Evolutionary conservation across 2,888 invertebrate genomes (phyloP).

Genomic region (Drosophila borealis): DNA sequence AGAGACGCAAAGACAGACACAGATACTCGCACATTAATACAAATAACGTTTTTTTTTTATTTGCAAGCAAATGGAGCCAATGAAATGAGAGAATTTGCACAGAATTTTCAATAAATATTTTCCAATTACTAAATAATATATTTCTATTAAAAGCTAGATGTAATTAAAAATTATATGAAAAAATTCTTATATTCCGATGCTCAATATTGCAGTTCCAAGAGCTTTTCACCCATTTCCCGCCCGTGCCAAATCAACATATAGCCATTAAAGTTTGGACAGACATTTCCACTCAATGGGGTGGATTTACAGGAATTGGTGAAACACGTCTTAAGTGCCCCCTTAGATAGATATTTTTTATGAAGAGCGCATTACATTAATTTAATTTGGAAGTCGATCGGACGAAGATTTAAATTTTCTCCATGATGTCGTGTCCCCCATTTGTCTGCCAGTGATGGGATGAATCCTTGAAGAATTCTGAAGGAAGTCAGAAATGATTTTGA

Average conservation of each 20-base stretch:
- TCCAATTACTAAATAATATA: not conserved
- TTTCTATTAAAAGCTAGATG: not conserved
- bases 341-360: too few relatives aligned
- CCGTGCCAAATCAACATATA: too few relatives aligned
- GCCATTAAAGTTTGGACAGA: too few relatives aligned
- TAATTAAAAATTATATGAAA: not conserved
- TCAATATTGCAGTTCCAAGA: too few relatives aligned
- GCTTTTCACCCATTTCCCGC: too few relatives aligned
- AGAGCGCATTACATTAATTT: too few relatives aligned
- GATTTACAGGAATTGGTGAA: not conserved
- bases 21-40: not conserved
- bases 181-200: not conserved
- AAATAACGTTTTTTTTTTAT: not conserved
- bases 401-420: not conserved
- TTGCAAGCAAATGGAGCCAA: slow-evolving; percentile 21
- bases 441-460: too few relatives aligned
- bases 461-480: too few relatives aligned
- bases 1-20: not conserved
- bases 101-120: slow-evolving; percentile 4
- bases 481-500: too few relatives aligned
- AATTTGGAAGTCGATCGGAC: not conserved
- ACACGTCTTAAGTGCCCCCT: too few relatives aligned
- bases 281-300: not conserved
- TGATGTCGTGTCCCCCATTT: too few relatives aligned
- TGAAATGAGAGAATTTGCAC: slow-evolving; percentile 4